Base-by-base conservation (phyloP, 2,113 vertebrate genomes). In the Chunga burmeisteri region DNA sequence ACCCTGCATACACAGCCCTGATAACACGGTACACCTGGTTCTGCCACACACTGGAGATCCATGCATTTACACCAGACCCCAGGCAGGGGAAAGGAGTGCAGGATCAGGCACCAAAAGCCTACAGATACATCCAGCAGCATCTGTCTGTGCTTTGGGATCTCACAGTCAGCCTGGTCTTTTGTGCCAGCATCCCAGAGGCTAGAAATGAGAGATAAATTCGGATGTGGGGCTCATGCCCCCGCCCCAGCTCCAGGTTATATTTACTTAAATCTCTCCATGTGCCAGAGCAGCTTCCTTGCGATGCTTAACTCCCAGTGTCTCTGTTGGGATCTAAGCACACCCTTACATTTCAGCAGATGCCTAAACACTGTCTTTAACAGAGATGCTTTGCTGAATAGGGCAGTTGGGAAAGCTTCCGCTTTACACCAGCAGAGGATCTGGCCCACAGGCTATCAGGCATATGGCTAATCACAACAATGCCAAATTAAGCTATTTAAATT, bases 401-500 rank as follows among this genome's bases (percentile, higher is more conserved):
- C 46, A 30, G 26, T 55, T 67, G 61, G 67, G 74, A 94, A 95
- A 91, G 44, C 38, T 58, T 53, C 10, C 14, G 75, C 80, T 86
- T 95, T 95, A 93, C 95, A 81, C 74, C 87, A 77, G 62, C 81
- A 73, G 59, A 96, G 93, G 81, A 96, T 94, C 86, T 42, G 79
- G 53, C 89, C 94, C 81, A 80, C 46, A 32, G 93, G 73, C 91
- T 94, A 89, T 91, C 78, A 94, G 93, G 78, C 93, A 87, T 84
- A 75, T 75, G 75, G 89, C 93, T 95, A 94, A 92, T 93, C 86
- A 90, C 94, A 80, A 88, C 93, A 96, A 94, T 94, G 84, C 91
- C 1, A 79, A 97, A 97, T 97, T 93, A 95, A 97, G 94, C 95
- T 96, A 96, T 96, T 97, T 95, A 96, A 97, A 96, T 95, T 94